Percentiles rank a stretch among this genome's conserved stretches.
These are phyloP conservation scores for Ctena decussata DNA, from an alignment of 2,888 invertebrate species.

Conservation along the genomic window DNA sequence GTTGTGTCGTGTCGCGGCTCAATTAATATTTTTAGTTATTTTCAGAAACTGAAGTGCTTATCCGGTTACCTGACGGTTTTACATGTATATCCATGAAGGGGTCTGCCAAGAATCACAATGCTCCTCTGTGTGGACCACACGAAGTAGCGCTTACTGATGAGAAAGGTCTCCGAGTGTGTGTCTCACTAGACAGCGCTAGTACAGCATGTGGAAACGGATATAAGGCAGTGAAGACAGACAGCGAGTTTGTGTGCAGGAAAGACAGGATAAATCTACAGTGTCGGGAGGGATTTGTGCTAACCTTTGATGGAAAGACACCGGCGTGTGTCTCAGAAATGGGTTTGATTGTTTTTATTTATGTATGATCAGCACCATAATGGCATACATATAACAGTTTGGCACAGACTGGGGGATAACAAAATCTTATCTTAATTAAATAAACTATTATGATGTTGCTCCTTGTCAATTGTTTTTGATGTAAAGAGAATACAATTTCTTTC, in stretches of 20 bases:
- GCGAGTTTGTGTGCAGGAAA: conserved; percentile 50
- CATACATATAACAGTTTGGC: too few species aligned
- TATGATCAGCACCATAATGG: too few species aligned
- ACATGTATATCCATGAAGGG: background rate
- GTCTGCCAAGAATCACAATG: background rate
- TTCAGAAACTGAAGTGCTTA: conserved; percentile 4
- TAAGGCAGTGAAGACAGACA: conserved; percentile 34
- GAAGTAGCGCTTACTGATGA: conserved; percentile 36
- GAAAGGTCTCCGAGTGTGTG: conserved; percentile 23
- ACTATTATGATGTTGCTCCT: too few species aligned
- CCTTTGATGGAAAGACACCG: background rate
- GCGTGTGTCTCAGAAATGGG: conserved; percentile 35
- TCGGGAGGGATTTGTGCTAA: conserved; percentile 47
- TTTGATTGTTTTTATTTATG: conserved; percentile 19
- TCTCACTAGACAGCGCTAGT: conserved; percentile 18
- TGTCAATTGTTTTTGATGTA: too few species aligned
- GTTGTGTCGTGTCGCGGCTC: too few species aligned
- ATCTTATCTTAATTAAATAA: too few species aligned
- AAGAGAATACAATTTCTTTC: too few species aligned
- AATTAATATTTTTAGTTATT: too few species aligned
- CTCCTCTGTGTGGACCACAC: conserved; percentile 20
- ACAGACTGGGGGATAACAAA: too few species aligned
- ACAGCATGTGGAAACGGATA: conserved; percentile 61
- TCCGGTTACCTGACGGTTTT: background rate
- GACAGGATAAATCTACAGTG: conserved; percentile 44